Conservation (phyloP, 2,797 vertebrate genomes). For the Enteromius paludinosus region DNA sequence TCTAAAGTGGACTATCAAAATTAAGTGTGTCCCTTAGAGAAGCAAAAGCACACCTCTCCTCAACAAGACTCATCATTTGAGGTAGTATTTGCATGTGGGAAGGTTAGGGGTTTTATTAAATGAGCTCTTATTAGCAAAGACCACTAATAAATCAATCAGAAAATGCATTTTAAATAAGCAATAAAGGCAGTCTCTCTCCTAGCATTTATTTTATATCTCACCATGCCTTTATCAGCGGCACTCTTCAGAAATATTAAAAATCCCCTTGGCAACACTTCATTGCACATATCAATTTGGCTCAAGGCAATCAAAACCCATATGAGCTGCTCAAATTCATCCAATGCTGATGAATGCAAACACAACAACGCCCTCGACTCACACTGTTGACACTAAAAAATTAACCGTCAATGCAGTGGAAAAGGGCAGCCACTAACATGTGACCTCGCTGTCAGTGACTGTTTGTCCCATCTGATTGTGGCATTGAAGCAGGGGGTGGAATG, state of each 20-base stretch:
- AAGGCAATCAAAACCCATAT: conserved; percentile 8
- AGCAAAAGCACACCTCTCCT: background rate
- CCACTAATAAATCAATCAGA: conserved; percentile 17
- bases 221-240: background rate
- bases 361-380: conserved; percentile 2
- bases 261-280: conserved; percentile 29
- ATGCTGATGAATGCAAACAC: conserved; percentile 37
- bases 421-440: conserved; percentile 40
- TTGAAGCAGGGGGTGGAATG: conserved; percentile 29
- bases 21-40: background rate
- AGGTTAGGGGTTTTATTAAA: background rate
- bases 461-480: conserved; percentile 28
- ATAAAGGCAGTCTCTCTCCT: background rate
- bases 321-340: conserved; percentile 25
- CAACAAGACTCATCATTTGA: background rate
- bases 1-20: too few relatives aligned
- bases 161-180: conserved; percentile 9
- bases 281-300: conserved; percentile 33
- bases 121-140: background rate
- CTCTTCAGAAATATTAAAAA: conserved; percentile 35
- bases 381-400: conserved; percentile 27
- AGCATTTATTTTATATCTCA: conserved; percentile 9
- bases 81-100: background rate
- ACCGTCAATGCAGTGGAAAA: conserved; percentile 27
- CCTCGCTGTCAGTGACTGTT: conserved; percentile 23